Evolutionary conservation across 2,888 invertebrate genomes (phyloP).

Genomic region (Nomada ruficornis): DNA sequence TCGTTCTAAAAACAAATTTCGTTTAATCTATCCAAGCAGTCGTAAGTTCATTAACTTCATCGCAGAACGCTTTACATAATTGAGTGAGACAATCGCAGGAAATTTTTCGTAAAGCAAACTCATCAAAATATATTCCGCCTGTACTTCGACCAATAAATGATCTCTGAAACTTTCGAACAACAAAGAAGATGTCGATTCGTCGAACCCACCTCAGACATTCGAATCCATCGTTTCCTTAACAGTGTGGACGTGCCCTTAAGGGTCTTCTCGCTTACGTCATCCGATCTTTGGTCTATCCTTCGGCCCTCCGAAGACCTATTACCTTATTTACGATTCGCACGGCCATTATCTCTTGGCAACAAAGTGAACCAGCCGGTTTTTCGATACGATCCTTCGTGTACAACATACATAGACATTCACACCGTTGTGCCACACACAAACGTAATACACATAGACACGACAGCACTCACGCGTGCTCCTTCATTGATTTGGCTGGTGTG

Average conservation of each 20-base stretch:
- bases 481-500: constrained; percentile 68
- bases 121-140: not conserved
- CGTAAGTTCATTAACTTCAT: no score
- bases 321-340: constrained; percentile 77
- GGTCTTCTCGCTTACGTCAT: constrained; percentile 71
- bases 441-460: not conserved
- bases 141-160: not conserved
- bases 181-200: constrained; percentile 4
- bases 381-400: constrained; percentile 61
- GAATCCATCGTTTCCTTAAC: constrained; percentile 20
- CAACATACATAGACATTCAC: constrained; percentile 1
- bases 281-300: constrained; percentile 66
- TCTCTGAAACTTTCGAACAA: not conserved
- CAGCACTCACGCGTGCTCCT: constrained; percentile 45
- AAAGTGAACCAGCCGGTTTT: constrained; percentile 77
- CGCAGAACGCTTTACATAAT: no score
- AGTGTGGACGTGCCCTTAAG: constrained; percentile 63
- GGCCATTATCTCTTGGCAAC: constrained; percentile 75
- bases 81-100: not conserved
- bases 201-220: not conserved
- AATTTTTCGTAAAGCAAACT: not conserved
- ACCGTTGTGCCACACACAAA: not conserved
- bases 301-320: constrained; percentile 72
- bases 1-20: no score
- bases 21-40: no score